phyloP scores from a whole-genome alignment of 2,888 invertebrate species.

The Meta bourneti region DNA sequence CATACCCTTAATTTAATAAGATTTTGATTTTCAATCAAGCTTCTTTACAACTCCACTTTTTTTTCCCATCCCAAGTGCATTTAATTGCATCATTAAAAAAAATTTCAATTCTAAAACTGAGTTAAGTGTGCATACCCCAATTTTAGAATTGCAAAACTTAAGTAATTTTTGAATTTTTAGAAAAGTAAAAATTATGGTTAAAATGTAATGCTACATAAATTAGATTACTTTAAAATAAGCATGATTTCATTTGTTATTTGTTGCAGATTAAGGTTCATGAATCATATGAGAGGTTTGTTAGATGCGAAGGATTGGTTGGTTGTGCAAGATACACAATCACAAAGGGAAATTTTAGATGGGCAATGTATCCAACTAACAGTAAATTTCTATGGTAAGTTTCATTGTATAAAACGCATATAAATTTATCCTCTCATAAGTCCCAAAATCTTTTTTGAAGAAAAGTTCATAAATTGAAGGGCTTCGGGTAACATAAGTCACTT shows the following conservation, averaged over 20 bases:
- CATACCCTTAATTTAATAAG: too few species aligned
- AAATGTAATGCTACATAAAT: neutral
- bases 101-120: too few species aligned
- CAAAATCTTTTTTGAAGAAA: too few species aligned
- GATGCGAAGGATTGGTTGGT: slow-evolving; percentile 95
- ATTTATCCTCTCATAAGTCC: too few species aligned
- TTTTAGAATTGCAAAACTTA: too few species aligned
- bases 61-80: too few species aligned
- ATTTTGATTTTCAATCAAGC: too few species aligned
- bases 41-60: too few species aligned
- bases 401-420: neutral
- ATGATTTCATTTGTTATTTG: neutral
- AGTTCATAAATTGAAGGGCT: too few species aligned
- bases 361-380: slow-evolving; percentile 91
- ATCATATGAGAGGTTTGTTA: slow-evolving; percentile 89
- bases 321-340: slow-evolving; percentile 76
- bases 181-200: neutral
- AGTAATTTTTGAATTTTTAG: neutral
- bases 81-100: too few species aligned
- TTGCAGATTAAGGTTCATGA: slow-evolving; percentile 89
- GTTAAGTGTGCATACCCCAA: too few species aligned
- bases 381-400: slow-evolving; percentile 87
- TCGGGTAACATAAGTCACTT: too few species aligned
- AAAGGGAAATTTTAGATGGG: slow-evolving; percentile 87
- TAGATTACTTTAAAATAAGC: neutral